Conservation (phyloP, 1,140 invertebrate species). For the Hirudo medicinalis region DNA sequence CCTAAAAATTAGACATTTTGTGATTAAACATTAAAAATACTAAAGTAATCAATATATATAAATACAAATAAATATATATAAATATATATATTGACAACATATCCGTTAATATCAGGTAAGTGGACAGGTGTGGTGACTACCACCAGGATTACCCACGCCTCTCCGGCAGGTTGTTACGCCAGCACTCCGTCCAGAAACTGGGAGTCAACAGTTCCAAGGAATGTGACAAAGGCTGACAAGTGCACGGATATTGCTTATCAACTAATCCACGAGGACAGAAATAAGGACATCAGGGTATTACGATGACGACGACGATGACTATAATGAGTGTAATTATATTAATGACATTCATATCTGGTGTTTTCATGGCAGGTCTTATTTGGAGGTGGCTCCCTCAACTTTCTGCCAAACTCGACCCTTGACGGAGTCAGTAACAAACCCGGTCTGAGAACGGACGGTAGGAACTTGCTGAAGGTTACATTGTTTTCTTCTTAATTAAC, state of each 20-base stretch:
- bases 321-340: no score
- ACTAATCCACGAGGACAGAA: slow-evolving; percentile 24
- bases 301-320: no score
- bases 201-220: slow-evolving; percentile 31
- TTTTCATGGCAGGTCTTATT: slow-evolving; percentile 18
- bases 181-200: slow-evolving; percentile 50
- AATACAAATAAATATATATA: no score
- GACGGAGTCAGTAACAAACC: neutral
- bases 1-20: no score
- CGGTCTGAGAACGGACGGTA: slow-evolving; percentile 26
- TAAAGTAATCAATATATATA: no score
- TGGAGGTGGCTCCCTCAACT: slow-evolving; percentile 15
- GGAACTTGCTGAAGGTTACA: slow-evolving; percentile 25
- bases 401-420: slow-evolving; percentile 14
- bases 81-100: no score
- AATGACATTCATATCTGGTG: no score
- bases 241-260: slow-evolving; percentile 40
- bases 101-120: slow-evolving; percentile 47
- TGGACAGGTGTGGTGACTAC: slow-evolving; percentile 77
- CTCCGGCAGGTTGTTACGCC: slow-evolving; percentile 70
- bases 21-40: no score
- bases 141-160: slow-evolving; percentile 78
- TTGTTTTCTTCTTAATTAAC: neutral
- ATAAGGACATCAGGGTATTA: slow-evolving; percentile 10
- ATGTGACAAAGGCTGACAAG: slow-evolving; percentile 32